Percentiles rank a stretch among this genome's conserved stretches.
Evolutionary conservation across 2,797 vertebrate species (phyloP).

Genomic region (Danio tinwini): DNA sequence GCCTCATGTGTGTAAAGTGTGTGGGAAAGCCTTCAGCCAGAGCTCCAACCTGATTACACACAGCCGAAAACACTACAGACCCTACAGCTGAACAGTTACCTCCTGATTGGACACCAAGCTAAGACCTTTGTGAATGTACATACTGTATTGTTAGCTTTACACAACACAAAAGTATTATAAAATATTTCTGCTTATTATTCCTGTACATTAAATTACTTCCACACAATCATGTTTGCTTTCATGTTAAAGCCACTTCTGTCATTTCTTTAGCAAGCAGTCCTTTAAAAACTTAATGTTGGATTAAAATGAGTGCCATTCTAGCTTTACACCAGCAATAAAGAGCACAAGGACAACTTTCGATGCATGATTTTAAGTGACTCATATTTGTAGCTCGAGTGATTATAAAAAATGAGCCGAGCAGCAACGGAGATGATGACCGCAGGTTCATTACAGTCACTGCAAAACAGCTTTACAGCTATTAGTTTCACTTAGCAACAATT

Average conservation of each 20-base stretch:
- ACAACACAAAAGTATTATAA: constrained; percentile 40
- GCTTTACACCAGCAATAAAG: neutral
- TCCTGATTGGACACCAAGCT: neutral
- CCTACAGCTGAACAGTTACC: constrained; percentile 69
- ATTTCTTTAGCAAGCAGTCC: neutral
- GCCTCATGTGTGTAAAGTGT: constrained; percentile 82
- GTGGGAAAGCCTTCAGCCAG: constrained; percentile 85
- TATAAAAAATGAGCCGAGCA: constrained; percentile 5
- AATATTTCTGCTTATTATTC: too few relatives aligned
- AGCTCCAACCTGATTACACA: constrained; percentile 88
- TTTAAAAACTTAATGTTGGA: neutral
- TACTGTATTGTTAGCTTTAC: neutral
- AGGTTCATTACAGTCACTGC: neutral
- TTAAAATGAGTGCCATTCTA: neutral
- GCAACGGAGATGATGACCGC: neutral
- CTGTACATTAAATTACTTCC: too few relatives aligned
- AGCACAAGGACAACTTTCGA: neutral
- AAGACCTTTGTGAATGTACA: constrained; percentile 30
- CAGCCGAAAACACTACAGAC: constrained; percentile 79
- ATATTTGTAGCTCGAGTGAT: neutral
- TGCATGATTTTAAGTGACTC: neutral
- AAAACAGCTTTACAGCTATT: neutral
- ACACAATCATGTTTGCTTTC: neutral
- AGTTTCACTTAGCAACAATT: neutral
- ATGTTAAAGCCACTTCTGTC: neutral